These are phyloP conservation scores for Papilio machaon DNA, from an alignment of 1,140 invertebrate species.

Conservation along the genomic window DNA sequence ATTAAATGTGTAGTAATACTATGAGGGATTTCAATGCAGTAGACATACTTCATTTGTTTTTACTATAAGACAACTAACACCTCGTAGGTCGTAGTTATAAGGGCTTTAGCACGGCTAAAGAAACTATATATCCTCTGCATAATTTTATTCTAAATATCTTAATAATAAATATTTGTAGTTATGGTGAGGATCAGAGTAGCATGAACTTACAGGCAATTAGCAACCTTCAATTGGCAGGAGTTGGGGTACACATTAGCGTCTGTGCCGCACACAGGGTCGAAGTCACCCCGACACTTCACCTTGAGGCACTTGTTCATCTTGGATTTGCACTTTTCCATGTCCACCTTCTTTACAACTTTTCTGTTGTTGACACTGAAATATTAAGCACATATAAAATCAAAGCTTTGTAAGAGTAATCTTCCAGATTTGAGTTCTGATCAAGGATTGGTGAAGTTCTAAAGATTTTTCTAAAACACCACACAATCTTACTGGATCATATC, in stretches of 20 bases:
- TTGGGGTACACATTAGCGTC: constrained; percentile 92
- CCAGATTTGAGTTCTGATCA: no score
- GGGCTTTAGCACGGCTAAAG: no score
- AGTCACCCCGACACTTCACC: constrained; percentile 84
- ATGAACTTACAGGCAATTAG: constrained; percentile 89
- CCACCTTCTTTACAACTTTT: constrained; percentile 86
- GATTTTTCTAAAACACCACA: no score
- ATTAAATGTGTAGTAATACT: no score
- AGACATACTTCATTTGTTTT: no score
- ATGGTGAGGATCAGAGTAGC: not conserved
- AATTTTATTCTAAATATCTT: no score
- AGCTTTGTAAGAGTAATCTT: not conserved
- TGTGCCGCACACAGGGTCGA: constrained; percentile 91
- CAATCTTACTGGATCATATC: no score
- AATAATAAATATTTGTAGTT: not conserved
- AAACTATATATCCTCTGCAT: no score
- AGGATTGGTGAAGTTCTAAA: no score
- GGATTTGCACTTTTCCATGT: constrained; percentile 88
- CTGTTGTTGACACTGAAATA: constrained; percentile 70
- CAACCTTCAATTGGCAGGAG: constrained; percentile 90
- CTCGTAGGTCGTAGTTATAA: no score
- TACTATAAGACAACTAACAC: no score
- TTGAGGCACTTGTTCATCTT: constrained; percentile 88
- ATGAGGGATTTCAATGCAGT: no score
- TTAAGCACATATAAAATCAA: not conserved